Base-by-base conservation (phyloP, 2,888 invertebrate species). In the Nemotelus pantherinus region DNA sequence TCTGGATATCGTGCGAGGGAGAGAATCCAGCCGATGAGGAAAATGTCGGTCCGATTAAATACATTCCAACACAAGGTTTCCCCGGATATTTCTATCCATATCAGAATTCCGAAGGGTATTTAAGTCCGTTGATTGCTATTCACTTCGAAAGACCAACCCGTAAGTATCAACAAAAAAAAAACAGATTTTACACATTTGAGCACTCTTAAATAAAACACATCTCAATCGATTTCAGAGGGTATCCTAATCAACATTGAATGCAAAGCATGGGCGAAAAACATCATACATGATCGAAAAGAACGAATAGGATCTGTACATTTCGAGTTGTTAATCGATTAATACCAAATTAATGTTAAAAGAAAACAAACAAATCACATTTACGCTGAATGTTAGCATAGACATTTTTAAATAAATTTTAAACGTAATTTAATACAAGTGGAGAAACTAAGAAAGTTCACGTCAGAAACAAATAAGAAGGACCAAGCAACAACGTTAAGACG, bases 1-100 rank as follows among this genome's bases (percentile, higher is more conserved):
- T 98, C 81, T 97, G 97, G 93, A 92, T 98, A 10, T 94, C 95
- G 4, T 99, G 98, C 86, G 93, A 95, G 83, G 98, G 98, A 67
- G 97, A 97, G 89, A 95, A 95, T 87, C 94, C 96, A 0, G 94
- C 95, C 0, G 98, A 98, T 88, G 89, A 93, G 79, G 98, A 98
- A 87, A 95, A 96, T 86, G 91, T 98, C 80, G 98, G 97, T 0
- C 92, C 93, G 2, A 89, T 98, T 80, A 89, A 91, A 79, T 97
- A 97, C 88, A 89, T 92, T 81, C 96, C 96, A 0, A 90, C 92
- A 82, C 90, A 92, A 82, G 96, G 96, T 76, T 95, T 96, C 85
- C 95, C 95, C 0, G 95, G 95, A 1, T 95, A 94, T 85, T 97
- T 94, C 88, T 97, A 94, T 88, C 97, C 97, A 0, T 97, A 92